phyloP scores from a whole-genome alignment of 2,888 invertebrate genomes.

The Mamestra brassicae region DNA sequence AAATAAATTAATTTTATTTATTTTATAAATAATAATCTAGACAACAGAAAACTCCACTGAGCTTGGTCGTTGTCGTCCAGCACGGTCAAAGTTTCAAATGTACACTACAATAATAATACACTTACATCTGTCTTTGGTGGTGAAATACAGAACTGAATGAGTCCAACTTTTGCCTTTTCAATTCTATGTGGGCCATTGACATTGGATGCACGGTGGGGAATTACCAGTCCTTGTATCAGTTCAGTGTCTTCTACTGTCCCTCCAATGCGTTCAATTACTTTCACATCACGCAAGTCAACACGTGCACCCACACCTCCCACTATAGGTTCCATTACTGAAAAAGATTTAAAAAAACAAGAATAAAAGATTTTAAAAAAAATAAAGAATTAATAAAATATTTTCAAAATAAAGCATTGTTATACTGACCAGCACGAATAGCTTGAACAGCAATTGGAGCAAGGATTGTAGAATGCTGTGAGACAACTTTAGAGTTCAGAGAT shows the following conservation, averaged over 20 bases:
- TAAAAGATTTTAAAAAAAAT: not conserved
- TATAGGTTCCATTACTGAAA: slow-evolving; percentile 88
- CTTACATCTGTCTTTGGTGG: slow-evolving; percentile 99
- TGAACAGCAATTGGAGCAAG: slow-evolving; percentile 99
- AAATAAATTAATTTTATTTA: too few species aligned
- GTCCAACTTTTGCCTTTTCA: slow-evolving; percentile 99
- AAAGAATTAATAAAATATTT: too few species aligned
- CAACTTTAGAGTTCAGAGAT: slow-evolving; percentile 99
- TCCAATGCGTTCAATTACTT: slow-evolving; percentile 98
- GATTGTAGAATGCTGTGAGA: slow-evolving; percentile 98
- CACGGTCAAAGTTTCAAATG: too few species aligned
- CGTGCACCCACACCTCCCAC: slow-evolving; percentile 92
- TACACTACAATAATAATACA: slow-evolving; percentile 45
- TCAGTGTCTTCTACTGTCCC: slow-evolving; percentile 99
- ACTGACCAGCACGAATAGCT: slow-evolving; percentile 96
- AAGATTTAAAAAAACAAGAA: not conserved
- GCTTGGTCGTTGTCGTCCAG: too few species aligned
- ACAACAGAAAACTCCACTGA: too few species aligned
- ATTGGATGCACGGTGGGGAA: slow-evolving; percentile 97
- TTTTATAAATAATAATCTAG: too few species aligned
- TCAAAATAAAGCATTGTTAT: not conserved
- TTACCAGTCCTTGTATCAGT: slow-evolving; percentile 98
- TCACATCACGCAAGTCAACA: slow-evolving; percentile 98
- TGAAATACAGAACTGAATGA: slow-evolving; percentile 99
- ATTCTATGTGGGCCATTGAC: slow-evolving; percentile 97